Evolutionary conservation across 2,888 invertebrate species (phyloP).

Genomic region (Vandiemenella viatica): DNA sequence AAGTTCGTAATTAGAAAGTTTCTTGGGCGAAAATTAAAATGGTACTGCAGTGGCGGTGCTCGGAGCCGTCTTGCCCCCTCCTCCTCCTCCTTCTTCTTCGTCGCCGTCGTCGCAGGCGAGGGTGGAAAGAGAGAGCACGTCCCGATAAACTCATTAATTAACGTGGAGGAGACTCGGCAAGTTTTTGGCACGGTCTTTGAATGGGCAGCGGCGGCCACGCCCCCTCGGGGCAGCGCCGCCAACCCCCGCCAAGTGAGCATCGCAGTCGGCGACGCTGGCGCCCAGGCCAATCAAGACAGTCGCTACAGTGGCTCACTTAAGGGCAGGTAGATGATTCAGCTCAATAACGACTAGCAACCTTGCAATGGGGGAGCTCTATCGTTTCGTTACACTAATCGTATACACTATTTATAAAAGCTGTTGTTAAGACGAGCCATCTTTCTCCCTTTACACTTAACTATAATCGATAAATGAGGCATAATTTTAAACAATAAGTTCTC

Average conservation of each 20-base stretch:
- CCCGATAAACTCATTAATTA: constrained; percentile 27
- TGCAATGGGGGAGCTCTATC: too few relatives aligned
- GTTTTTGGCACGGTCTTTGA: constrained; percentile 17
- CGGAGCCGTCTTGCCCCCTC: neutral
- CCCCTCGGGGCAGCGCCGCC: neutral
- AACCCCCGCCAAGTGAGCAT: neutral
- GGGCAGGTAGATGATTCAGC: too few relatives aligned
- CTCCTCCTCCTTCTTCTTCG: constrained; percentile 1
- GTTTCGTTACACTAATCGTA: too few relatives aligned
- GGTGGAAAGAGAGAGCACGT: constrained; percentile 3
- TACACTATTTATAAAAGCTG: too few relatives aligned
- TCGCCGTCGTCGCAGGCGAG: constrained; percentile 14
- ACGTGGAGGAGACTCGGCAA: constrained; percentile 20
- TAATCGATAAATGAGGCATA: too few relatives aligned
- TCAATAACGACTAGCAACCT: too few relatives aligned
- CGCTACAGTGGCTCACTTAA: too few relatives aligned
- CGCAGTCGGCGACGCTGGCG: too few relatives aligned
- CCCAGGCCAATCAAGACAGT: too few relatives aligned
- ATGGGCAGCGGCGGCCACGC: constrained; percentile 8
- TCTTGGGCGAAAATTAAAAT: constrained; percentile 35
- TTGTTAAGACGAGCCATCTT: too few relatives aligned
- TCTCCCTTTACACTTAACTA: too few relatives aligned
- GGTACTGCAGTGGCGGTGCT: constrained; percentile 19
- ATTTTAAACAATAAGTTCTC: too few relatives aligned
- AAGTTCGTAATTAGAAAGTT: constrained; percentile 43